These are phyloP conservation scores for Cisticola juncidis DNA, from an alignment of 2,113 vertebrate genomes.

Conservation along the genomic window DNA sequence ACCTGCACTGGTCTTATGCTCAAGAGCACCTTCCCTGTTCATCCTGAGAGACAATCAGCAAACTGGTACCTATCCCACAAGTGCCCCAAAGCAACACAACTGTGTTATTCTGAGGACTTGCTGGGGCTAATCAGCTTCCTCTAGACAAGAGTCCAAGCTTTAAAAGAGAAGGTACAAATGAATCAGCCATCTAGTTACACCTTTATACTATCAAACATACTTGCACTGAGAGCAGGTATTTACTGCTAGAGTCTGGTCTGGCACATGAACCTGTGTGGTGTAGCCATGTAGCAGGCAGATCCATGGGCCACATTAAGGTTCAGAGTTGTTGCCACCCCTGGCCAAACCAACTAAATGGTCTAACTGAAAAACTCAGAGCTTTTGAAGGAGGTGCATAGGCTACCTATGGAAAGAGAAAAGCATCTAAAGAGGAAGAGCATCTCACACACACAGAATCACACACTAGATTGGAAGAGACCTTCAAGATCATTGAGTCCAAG, in stretches of 20 bases:
- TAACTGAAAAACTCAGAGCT: neutral
- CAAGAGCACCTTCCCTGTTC: neutral
- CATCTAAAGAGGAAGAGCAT: neutral
- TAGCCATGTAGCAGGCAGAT: neutral
- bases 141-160: neutral
- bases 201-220: neutral
- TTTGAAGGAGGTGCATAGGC: neutral
- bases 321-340: neutral
- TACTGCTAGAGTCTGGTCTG: neutral
- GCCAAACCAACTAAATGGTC: neutral
- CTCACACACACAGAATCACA: neutral
- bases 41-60: neutral
- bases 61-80: neutral
- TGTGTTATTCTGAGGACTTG: neutral
- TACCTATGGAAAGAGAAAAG: neutral
- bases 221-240: neutral
- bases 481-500: neutral
- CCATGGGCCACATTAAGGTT: accelerated
- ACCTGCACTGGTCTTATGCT: neutral
- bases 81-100: neutral
- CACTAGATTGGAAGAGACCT: neutral
- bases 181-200: neutral
- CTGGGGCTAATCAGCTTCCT: neutral
- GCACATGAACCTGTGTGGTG: neutral
- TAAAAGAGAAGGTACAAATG: neutral